phyloP scores from a whole-genome alignment of 2,888 invertebrate genomes.

The Acronicta psi region DNA sequence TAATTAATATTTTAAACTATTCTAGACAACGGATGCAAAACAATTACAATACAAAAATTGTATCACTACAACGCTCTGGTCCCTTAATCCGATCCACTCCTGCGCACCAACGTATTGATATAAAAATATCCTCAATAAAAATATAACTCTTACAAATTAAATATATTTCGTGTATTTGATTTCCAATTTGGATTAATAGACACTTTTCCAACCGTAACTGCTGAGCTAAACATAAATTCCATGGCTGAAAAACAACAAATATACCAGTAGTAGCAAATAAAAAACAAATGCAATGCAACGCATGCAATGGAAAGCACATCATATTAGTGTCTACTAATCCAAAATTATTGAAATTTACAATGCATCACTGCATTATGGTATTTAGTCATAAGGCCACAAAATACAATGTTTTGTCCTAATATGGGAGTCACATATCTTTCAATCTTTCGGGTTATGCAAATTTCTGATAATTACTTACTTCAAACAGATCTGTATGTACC shows the following conservation, averaged over 20 bases:
- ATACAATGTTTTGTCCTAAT: no score
- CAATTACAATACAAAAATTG: slow-evolving; percentile 60
- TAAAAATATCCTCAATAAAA: slow-evolving; percentile 59
- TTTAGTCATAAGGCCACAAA: background rate
- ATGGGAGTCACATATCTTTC: no score
- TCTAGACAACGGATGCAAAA: slow-evolving; percentile 65
- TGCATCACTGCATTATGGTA: background rate
- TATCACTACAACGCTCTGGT: slow-evolving; percentile 76
- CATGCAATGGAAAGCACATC: no score
- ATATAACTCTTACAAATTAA: slow-evolving; percentile 51
- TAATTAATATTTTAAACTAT: slow-evolving; percentile 68
- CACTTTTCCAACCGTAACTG: background rate
- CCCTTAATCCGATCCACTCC: slow-evolving; percentile 67
- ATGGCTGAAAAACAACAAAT: background rate
- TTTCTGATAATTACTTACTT: no score
- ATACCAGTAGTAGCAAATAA: no score
- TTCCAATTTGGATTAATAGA: slow-evolving; percentile 24
- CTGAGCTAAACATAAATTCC: background rate
- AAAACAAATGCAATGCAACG: no score
- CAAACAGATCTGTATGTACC: no score
- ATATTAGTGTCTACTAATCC: slow-evolving; percentile 8
- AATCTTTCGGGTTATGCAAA: no score
- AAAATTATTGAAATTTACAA: background rate
- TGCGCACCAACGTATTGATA: slow-evolving; percentile 66
- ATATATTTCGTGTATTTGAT: slow-evolving; percentile 27